phyloP scores from a whole-genome alignment of 1,140 invertebrate genomes.

The Drosophila ogumai region DNA sequence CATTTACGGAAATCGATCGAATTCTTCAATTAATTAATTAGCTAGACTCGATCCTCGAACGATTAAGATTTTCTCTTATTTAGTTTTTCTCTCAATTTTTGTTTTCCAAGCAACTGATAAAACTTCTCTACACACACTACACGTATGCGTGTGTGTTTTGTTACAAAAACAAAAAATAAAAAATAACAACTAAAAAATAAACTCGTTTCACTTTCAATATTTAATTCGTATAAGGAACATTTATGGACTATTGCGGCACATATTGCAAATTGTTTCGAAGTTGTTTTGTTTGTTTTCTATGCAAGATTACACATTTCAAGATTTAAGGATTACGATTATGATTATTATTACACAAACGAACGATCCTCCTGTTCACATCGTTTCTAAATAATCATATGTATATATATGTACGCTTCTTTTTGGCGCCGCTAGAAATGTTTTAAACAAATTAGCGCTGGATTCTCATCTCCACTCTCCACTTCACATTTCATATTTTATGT shows the following conservation, averaged over 20 bases:
- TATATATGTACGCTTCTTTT: conserved; percentile 64
- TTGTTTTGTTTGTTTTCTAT: conserved; percentile 33
- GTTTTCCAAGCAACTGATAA: conserved; percentile 41
- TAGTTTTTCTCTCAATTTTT: conserved; percentile 2
- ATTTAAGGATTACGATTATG: conserved; percentile 21
- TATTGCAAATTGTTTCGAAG: conserved; percentile 64
- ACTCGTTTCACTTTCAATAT: conserved; percentile 47
- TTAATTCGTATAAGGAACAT: conserved; percentile 76
- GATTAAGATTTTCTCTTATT: conserved; percentile 2
- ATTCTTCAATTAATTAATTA: conserved; percentile 43
- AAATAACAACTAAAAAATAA: conserved; percentile 36
- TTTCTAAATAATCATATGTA: conserved; percentile 49
- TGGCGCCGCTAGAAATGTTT: conserved; percentile 72
- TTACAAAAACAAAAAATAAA: conserved; percentile 20
- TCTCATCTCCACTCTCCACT: conserved; percentile 12
- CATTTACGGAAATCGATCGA: conserved; percentile 36
- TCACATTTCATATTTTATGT: conserved; percentile 8
- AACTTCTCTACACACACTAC: conserved; percentile 33
- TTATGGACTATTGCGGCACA: conserved; percentile 78
- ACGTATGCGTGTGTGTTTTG: conserved; percentile 24
- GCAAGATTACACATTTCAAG: conserved; percentile 44
- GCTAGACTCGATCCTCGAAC: conserved; percentile 33
- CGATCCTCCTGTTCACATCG: conserved; percentile 22
- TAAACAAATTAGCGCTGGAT: conserved; percentile 65
- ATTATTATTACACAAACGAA: conserved; percentile 33